Evolutionary conservation across 1,140 invertebrate genomes (phyloP).

Genomic region (Orchestia grillus): DNA sequence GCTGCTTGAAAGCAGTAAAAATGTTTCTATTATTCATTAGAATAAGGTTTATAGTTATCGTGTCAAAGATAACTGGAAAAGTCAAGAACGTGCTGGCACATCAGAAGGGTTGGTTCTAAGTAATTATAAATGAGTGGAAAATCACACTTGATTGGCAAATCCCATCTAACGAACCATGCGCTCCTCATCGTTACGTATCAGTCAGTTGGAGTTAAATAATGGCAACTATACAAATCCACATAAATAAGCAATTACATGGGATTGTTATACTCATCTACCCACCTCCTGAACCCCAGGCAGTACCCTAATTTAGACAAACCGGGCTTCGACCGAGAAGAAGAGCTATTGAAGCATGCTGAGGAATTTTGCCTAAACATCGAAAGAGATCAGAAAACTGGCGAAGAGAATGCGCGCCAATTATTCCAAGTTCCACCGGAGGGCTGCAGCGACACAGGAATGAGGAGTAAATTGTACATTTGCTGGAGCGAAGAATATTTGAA

Average conservation of each 20-base stretch:
- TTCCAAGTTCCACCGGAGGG: conserved; percentile 20
- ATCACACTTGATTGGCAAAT: background rate
- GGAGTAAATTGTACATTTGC: conserved; percentile 50
- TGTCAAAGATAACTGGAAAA: background rate
- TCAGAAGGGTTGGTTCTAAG: background rate
- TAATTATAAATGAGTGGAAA: background rate
- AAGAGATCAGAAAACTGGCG: background rate
- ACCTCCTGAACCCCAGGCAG: background rate
- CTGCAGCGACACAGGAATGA: conserved; percentile 47
- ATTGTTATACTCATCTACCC: background rate
- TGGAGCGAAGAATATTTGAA: conserved; percentile 48
- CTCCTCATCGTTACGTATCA: background rate
- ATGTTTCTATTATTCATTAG: background rate
- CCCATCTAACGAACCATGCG: background rate
- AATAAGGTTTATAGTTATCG: background rate
- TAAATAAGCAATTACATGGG: background rate
- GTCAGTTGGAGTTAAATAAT: background rate
- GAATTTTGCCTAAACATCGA: conserved; percentile 35
- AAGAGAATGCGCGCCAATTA: conserved; percentile 32
- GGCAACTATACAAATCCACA: background rate
- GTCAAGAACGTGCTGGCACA: background rate
- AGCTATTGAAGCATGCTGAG: conserved; percentile 6
- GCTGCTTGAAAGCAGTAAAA: background rate
- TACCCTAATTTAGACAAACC: background rate
- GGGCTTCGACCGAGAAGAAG: background rate